Conservation (phyloP, 2,888 invertebrate genomes). For the Blastobasis lacticolella region DNA sequence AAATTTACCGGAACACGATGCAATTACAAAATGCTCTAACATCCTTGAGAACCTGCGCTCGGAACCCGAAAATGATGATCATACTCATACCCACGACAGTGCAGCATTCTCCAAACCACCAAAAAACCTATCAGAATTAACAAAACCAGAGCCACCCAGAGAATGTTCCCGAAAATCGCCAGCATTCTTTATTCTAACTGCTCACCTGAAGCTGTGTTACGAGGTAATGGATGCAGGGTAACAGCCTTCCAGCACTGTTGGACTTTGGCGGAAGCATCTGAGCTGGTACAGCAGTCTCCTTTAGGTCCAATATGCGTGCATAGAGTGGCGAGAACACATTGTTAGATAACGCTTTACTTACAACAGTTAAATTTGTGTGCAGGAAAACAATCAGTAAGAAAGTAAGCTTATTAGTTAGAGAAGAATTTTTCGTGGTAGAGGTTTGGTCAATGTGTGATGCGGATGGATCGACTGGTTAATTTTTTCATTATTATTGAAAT, state of each 20-base stretch:
- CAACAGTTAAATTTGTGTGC: too few species aligned
- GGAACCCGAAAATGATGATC: too few species aligned
- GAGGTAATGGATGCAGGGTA: conserved; percentile 65
- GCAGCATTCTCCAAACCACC: too few species aligned
- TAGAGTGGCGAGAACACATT: too few species aligned
- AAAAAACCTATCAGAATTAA: neutral
- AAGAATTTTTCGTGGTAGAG: neutral
- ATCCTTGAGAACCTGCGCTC: too few species aligned
- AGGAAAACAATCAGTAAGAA: too few species aligned
- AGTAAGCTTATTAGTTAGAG: too few species aligned
- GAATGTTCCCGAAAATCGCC: conserved; percentile 15
- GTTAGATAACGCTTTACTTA: too few species aligned
- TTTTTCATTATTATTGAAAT: too few species aligned
- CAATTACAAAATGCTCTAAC: too few species aligned
- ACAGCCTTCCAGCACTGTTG: conserved; percentile 53
- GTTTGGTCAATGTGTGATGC: neutral
- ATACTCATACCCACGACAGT: too few species aligned
- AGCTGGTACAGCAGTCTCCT: conserved; percentile 66
- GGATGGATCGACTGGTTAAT: neutral
- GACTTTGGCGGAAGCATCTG: conserved; percentile 65
- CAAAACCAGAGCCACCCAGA: conserved; percentile 3
- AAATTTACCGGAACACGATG: too few species aligned
- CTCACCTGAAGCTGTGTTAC: conserved; percentile 69
- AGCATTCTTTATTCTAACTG: conserved; percentile 46
- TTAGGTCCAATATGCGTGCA: conserved; percentile 4